phyloP scores from a whole-genome alignment of 2,113 vertebrate species.

The Paramisgurnus dabryanus region DNA sequence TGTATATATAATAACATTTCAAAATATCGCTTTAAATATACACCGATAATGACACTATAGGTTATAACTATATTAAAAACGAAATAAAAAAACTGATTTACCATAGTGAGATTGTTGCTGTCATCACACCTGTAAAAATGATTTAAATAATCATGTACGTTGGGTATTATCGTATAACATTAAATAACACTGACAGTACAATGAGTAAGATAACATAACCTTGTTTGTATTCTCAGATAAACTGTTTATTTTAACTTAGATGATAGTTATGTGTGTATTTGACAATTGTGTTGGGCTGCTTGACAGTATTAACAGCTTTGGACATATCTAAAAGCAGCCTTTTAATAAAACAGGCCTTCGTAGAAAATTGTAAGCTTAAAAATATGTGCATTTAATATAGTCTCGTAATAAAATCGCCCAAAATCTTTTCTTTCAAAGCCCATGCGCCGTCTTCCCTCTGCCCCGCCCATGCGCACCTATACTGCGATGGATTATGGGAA shows the following conservation, averaged over 20 bases:
- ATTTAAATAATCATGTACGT: background rate
- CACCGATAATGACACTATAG: too few species aligned
- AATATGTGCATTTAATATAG: background rate
- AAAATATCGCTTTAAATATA: too few species aligned
- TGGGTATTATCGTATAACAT: too few species aligned
- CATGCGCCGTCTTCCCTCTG: conserved; percentile 57
- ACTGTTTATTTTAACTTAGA: background rate
- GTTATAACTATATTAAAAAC: background rate
- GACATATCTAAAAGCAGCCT: too few species aligned
- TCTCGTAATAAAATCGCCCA: background rate
- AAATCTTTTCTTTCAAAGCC: conserved; percentile 69
- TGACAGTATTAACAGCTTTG: background rate
- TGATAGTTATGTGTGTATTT: background rate
- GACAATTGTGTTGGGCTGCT: background rate
- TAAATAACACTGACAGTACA: background rate
- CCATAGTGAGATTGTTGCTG: conserved; percentile 48
- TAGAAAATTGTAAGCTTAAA: background rate
- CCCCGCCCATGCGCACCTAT: background rate
- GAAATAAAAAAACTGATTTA: conserved; percentile 33
- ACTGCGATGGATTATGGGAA: conserved; percentile 64
- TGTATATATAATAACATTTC: too few species aligned
- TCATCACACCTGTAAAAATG: conserved; percentile 50
- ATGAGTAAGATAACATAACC: background rate
- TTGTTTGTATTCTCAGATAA: background rate
- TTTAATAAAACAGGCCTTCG: background rate